phyloP scores from a whole-genome alignment of 2,797 vertebrate genomes.

The Arctocebus calabarensis region DNA sequence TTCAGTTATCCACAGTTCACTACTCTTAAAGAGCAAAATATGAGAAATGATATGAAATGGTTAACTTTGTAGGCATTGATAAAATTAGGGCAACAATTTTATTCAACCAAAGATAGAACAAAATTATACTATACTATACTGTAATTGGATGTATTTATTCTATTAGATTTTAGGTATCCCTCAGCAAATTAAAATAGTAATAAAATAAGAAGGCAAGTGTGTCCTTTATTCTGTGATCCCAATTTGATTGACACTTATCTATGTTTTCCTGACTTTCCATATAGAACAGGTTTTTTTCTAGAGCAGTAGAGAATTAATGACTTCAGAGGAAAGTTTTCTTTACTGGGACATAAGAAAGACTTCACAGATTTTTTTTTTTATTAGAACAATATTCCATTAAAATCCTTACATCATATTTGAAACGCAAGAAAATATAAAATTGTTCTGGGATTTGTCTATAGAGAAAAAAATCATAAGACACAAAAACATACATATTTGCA shows the following conservation, averaged over 20 bases:
- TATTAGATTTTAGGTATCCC: not conserved
- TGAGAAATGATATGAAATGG: not conserved
- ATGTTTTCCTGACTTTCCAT: not conserved
- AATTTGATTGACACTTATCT: not conserved
- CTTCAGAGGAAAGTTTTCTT: not conserved
- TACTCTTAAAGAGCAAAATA: not conserved
- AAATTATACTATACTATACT: not conserved
- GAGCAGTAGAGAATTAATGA: not conserved
- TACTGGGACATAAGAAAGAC: not conserved
- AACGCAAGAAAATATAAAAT: not conserved
- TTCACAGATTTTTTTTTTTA: not conserved
- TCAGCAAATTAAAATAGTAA: not conserved
- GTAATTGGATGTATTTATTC: not conserved
- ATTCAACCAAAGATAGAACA: not conserved
- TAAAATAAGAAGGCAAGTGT: not conserved
- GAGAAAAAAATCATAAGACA: not conserved
- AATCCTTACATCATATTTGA: not conserved
- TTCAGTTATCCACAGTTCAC: conserved; percentile 5
- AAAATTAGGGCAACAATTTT: not conserved
- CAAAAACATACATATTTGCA: not conserved
- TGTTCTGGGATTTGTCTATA: not conserved
- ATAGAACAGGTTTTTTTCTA: not conserved
- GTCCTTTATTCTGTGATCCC: not conserved
- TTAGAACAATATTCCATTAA: not conserved
- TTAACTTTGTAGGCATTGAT: not conserved